These are phyloP conservation scores for Tachina lurida DNA, from an alignment of 2,888 invertebrate species.

Conservation along the genomic window DNA sequence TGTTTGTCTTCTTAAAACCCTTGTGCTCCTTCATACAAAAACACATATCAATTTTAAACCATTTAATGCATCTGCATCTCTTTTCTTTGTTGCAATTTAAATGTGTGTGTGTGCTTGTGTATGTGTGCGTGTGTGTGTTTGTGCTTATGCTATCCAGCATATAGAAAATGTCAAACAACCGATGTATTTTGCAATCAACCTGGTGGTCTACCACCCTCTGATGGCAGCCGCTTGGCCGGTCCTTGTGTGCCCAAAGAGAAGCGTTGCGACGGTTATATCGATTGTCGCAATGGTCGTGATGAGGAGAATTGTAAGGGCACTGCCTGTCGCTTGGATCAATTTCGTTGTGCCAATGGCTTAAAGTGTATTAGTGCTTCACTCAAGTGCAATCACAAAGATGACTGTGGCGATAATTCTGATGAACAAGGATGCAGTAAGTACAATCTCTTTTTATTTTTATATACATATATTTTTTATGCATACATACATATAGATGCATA, in stretches of 20 bases:
- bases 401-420: constrained; percentile 95
- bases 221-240: constrained; percentile 85
- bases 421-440: constrained; percentile 94
- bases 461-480: neutral
- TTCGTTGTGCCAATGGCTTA: constrained; percentile 91
- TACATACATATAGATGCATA: neutral
- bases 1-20: constrained; percentile 30
- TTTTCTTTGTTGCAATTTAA: neutral
- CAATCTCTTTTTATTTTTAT: constrained; percentile 17
- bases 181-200: constrained; percentile 93
- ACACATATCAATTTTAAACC: neutral
- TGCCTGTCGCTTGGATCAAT: constrained; percentile 92
- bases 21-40: constrained; percentile 13
- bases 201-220: constrained; percentile 84
- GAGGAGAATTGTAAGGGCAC: constrained; percentile 89
- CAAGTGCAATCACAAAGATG: constrained; percentile 94
- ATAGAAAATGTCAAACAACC: constrained; percentile 92
- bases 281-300: constrained; percentile 93
- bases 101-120: neutral
- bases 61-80: constrained; percentile 2
- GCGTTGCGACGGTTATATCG: constrained; percentile 94
- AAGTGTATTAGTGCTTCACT: constrained; percentile 90
- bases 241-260: constrained; percentile 95
- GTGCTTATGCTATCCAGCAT: constrained; percentile 85
- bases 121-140: neutral